phyloP scores from a whole-genome alignment of 2,797 vertebrate genomes.

The Gadopsis marmoratus region DNA sequence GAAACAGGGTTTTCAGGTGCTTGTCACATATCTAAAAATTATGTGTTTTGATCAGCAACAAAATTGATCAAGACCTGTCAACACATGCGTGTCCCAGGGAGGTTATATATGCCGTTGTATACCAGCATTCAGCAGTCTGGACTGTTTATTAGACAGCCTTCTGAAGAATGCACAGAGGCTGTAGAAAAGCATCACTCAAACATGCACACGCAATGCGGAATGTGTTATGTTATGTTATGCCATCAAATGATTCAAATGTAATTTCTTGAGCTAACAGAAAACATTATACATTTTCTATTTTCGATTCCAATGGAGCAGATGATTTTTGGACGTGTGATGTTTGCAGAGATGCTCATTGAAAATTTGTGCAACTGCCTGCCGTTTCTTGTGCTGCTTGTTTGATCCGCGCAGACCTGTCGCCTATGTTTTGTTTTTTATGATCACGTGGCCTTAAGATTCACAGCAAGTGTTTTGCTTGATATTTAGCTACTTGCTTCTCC shows the following conservation, averaged over 20 bases:
- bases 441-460: slow-evolving; percentile 19
- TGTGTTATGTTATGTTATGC: background rate
- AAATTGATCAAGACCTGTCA: slow-evolving; percentile 65
- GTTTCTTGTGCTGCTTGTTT: slow-evolving; percentile 33
- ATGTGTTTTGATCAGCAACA: slow-evolving; percentile 59
- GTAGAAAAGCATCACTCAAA: background rate
- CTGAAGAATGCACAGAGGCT: slow-evolving; percentile 3
- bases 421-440: slow-evolving; percentile 33
- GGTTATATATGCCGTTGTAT: background rate
- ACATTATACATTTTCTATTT: slow-evolving; percentile 44
- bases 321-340: slow-evolving; percentile 53
- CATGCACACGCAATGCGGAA: background rate
- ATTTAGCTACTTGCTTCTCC: slow-evolving; percentile 36
- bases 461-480: slow-evolving; percentile 24
- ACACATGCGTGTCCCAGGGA: slow-evolving; percentile 15
- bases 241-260: slow-evolving; percentile 16
- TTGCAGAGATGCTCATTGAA: slow-evolving; percentile 44
- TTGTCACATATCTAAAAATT: slow-evolving; percentile 69
- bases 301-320: slow-evolving; percentile 52
- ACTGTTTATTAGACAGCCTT: slow-evolving; percentile 37
- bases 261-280: slow-evolving; percentile 15
- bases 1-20: slow-evolving; percentile 51
- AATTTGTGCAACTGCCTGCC: slow-evolving; percentile 38
- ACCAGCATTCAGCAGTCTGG: slow-evolving; percentile 6
- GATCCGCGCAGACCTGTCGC: slow-evolving; percentile 52